Conservation (phyloP, 2,888 invertebrate genomes). For the Machimus atricapillus region DNA sequence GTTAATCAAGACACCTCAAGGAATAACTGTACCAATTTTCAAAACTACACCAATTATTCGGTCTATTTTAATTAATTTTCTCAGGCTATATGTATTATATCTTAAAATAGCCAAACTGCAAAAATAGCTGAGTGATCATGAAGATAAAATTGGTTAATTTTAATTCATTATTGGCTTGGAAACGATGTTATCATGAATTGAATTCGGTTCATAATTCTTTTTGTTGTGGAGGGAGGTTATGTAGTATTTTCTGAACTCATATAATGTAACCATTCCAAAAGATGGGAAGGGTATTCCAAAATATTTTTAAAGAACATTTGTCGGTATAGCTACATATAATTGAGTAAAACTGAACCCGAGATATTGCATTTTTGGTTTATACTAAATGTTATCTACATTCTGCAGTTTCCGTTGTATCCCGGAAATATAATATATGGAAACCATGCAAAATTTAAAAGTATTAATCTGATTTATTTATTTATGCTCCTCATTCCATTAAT, state of each 20-base stretch:
- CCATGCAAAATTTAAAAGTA: background rate
- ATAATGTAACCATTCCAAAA: background rate
- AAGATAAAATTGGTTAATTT: too few species aligned
- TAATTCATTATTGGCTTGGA: too few species aligned
- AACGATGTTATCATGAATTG: too few species aligned
- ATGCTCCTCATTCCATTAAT: background rate
- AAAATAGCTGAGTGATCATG: too few species aligned
- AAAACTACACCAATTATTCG: too few species aligned
- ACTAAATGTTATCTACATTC: background rate
- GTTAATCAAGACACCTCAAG: too few species aligned
- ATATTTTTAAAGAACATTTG: too few species aligned
- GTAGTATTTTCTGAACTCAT: constrained; percentile 4
- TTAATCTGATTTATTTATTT: background rate
- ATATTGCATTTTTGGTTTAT: background rate
- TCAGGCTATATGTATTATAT: too few species aligned
- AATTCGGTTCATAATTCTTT: background rate
- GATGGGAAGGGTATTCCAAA: background rate
- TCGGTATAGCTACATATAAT: too few species aligned
- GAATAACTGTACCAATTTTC: too few species aligned
- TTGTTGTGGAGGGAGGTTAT: background rate
- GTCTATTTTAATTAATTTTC: too few species aligned
- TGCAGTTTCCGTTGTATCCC: background rate
- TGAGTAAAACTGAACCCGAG: background rate
- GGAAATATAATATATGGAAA: background rate
- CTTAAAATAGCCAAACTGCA: too few species aligned